phyloP scores from a whole-genome alignment of 2,113 vertebrate species.

The Alethe castanea region DNA sequence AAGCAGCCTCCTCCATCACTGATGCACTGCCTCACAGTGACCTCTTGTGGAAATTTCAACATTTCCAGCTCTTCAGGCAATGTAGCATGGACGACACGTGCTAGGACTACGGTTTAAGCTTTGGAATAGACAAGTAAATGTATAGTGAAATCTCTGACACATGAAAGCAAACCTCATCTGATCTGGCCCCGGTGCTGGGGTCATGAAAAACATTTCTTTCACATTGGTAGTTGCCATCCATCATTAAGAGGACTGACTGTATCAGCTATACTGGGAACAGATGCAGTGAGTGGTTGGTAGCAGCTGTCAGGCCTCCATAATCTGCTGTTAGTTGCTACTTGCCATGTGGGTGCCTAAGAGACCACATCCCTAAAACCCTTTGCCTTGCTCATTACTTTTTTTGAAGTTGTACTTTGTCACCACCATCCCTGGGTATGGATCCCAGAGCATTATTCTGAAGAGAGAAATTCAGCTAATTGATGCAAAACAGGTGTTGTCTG shows the following conservation, averaged over 20 bases:
- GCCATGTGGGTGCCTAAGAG: background rate
- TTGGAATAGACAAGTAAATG: background rate
- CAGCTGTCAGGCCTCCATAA: background rate
- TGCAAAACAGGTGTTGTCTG: background rate
- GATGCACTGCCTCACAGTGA: background rate
- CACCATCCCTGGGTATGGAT: background rate
- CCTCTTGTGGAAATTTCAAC: slow-evolving; percentile 15
- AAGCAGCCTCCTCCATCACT: too few species aligned
- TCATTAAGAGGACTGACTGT: background rate
- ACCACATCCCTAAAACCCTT: background rate
- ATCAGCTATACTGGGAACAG: background rate
- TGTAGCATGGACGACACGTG: rapidly evolving
- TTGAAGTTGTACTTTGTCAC: background rate
- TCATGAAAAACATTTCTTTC: background rate
- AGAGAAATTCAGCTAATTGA: background rate
- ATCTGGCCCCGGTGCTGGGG: background rate
- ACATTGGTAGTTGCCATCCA: background rate
- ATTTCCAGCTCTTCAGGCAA: background rate
- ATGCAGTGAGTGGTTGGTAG: background rate
- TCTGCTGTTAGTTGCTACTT: background rate
- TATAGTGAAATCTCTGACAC: background rate
- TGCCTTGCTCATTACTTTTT: background rate
- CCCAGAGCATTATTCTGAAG: background rate
- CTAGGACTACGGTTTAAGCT: background rate
- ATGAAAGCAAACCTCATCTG: background rate